Conservation (phyloP, 2,113 vertebrate species). For the Ia io region DNA sequence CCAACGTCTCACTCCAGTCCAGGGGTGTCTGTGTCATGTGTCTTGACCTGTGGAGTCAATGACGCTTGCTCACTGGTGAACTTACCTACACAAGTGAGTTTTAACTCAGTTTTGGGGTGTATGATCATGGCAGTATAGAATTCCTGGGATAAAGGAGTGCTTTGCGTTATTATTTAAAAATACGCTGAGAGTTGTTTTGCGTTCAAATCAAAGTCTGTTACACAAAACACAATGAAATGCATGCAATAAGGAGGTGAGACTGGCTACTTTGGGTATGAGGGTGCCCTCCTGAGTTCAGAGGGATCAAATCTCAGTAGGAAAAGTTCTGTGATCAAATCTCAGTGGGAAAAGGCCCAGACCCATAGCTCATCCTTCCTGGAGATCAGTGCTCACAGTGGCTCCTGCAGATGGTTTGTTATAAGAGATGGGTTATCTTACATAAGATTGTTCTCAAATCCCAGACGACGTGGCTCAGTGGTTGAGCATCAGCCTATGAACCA, state of each 20-base stretch:
- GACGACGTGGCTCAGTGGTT: no score
- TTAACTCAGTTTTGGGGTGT: neutral
- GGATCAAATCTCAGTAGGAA: neutral
- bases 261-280: neutral
- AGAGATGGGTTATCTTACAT: neutral
- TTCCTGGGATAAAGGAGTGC: neutral
- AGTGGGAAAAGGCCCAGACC: neutral
- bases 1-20: slow-evolving; percentile 34
- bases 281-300: neutral
- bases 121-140: neutral
- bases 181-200: neutral
- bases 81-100: neutral
- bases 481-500: no score
- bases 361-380: rapidly evolving
- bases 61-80: neutral
- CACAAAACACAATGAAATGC: neutral
- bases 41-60: neutral
- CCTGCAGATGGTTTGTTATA: neutral
- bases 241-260: neutral
- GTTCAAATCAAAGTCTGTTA: neutral
- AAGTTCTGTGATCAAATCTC: neutral
- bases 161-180: neutral
- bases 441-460: no score
- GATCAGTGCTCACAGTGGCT: neutral
- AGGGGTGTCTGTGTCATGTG: neutral